These are phyloP conservation scores for Pseudomyrmex sp. DNA, from an alignment of 1,140 invertebrate species.

Conservation along the genomic window DNA sequence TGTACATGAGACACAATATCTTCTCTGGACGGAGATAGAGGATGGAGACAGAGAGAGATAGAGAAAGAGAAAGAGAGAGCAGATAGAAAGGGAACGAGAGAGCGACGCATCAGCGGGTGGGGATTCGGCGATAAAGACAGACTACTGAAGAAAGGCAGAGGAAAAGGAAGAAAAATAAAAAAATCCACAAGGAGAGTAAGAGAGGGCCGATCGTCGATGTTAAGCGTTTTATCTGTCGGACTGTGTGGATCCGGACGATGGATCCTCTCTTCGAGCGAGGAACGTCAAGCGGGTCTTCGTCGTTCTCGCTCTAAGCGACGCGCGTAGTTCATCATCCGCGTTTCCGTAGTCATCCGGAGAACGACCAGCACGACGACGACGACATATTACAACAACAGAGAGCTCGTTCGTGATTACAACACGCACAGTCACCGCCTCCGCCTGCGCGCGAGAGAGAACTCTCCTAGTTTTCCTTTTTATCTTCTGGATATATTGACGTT, in stretches of 20 bases:
- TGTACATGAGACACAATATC: conserved; percentile 1
- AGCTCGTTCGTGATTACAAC: conserved; percentile 7
- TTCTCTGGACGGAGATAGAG: conserved; percentile 25
- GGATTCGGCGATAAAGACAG: conserved; percentile 48
- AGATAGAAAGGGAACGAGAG: conserved; percentile 32
- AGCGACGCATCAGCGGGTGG: conserved; percentile 29
- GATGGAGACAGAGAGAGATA: conserved; percentile 11
- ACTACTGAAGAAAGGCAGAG: conserved; percentile 32
- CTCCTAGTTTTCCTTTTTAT: conserved; percentile 23
- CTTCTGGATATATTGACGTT: conserved; percentile 28
- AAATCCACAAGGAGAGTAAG: neutral
- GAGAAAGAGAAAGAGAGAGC: neutral
- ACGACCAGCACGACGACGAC: conserved; percentile 38
- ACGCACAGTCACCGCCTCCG: neutral
- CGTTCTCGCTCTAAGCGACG: conserved; percentile 79
- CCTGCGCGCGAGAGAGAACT: too few species aligned
- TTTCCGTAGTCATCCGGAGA: conserved; percentile 25
- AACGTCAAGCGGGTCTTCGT: conserved; percentile 67
- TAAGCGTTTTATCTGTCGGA: conserved; percentile 77
- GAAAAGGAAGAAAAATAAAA: conserved; percentile 8
- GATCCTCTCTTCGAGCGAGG: conserved; percentile 69
- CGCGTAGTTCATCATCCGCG: conserved; percentile 64
- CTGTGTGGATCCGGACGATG: conserved; percentile 67
- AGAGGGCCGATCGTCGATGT: conserved; percentile 50
- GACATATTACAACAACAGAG: neutral